A percentile compares a stretch with the other conserved stretches of the same genome.
phyloP scores from a whole-genome alignment of 35 echinoderm and acorn worm genomes.

The Heliocidaris erythrogramma region DNA sequence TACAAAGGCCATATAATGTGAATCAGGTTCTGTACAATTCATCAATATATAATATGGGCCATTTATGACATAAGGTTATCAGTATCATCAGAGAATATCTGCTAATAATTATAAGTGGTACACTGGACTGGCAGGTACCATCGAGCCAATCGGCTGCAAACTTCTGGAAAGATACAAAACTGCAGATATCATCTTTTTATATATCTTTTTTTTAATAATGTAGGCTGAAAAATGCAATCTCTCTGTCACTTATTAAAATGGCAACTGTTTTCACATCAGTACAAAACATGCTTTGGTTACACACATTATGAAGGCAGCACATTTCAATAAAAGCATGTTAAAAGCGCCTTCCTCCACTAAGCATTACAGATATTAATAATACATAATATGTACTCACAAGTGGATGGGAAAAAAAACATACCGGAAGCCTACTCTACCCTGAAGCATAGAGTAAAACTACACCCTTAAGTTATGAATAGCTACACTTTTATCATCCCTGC shows the following conservation, averaged over 20 bases:
- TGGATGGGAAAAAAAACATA: background rate
- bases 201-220: too few species aligned
- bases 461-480: too few species aligned
- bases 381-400: too few species aligned
- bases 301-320: background rate
- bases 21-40: slow-evolving; percentile 32
- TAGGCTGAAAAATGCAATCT: background rate
- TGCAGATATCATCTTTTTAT: too few species aligned
- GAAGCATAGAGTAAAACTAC: background rate
- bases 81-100: too few species aligned
- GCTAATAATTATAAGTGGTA: too few species aligned
- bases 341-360: background rate
- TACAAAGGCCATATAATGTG: slow-evolving; percentile 42
- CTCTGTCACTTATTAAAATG: background rate
- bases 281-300: background rate
- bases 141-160: too few species aligned
- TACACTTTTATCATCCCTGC: too few species aligned
- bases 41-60: background rate
- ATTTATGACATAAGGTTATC: background rate
- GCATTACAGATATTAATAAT: too few species aligned
- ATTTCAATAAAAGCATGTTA: background rate
- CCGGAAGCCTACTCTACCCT: background rate
- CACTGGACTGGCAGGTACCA: too few species aligned
- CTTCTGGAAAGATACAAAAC: too few species aligned
- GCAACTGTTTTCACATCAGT: background rate